phyloP scores from a whole-genome alignment of 1,140 invertebrate species.

The Chelonus insularis region DNA sequence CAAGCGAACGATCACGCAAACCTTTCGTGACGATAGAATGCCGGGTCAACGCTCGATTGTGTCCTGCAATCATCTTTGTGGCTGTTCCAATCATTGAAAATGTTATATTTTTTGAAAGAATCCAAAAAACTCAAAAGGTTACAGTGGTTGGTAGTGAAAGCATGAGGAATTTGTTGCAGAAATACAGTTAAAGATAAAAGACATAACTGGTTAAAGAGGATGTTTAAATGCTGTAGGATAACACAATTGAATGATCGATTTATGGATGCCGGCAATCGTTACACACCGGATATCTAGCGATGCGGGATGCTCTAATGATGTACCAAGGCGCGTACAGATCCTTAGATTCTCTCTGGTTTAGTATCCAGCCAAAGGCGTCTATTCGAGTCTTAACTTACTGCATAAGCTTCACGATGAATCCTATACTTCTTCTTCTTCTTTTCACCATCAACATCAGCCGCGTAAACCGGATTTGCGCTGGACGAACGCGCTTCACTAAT shows the following conservation, averaged over 20 bases:
- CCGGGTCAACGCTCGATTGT: conserved; percentile 3
- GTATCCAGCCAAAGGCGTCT: conserved; percentile 15
- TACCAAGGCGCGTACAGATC: conserved; percentile 28
- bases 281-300: conserved; percentile 40
- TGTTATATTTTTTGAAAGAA: no score
- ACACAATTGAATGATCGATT: conserved; percentile 52
- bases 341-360: not conserved
- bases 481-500: conserved; percentile 37
- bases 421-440: not conserved
- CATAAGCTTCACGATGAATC: not conserved
- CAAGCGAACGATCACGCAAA: conserved; percentile 5
- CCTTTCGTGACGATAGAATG: not conserved
- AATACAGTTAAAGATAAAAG: no score
- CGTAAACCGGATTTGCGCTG: conserved; percentile 42
- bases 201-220: not conserved
- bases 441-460: conserved; percentile 21
- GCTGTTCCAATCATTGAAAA: no score
- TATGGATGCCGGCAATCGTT: conserved; percentile 46
- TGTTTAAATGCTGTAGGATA: conserved; percentile 6
- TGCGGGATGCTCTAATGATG: conserved; percentile 38
- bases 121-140: no score
- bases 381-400: not conserved
- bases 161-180: no score
- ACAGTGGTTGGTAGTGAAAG: no score
- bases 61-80: not conserved